Conservation (phyloP, 2,797 vertebrate species). For the Kryptopterus vitreolus region DNA sequence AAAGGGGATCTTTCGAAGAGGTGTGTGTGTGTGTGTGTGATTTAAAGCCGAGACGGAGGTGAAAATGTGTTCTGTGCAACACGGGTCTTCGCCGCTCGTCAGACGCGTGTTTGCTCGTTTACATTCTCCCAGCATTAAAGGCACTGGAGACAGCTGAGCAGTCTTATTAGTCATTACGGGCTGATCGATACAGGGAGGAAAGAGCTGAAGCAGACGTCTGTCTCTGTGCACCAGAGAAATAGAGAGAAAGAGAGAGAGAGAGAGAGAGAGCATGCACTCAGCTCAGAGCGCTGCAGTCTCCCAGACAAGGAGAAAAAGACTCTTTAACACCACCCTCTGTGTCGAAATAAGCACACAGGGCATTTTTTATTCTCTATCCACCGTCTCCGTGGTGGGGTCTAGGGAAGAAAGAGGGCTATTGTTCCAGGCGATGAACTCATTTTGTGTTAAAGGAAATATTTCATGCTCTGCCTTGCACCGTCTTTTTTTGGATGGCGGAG, state of each 20-base stretch:
- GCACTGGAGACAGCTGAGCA: constrained; percentile 55
- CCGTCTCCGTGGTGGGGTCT: constrained; percentile 50
- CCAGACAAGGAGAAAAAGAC: constrained; percentile 50
- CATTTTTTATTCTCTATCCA: constrained; percentile 48
- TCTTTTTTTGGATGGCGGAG: constrained; percentile 51
- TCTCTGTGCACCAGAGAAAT: constrained; percentile 45
- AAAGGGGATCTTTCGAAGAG: constrained; percentile 2
- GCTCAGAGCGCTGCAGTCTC: constrained; percentile 45
- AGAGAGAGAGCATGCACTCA: constrained; percentile 25
- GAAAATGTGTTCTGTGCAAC: constrained; percentile 35
- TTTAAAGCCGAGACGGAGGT: constrained; percentile 35
- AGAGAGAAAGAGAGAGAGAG: constrained; percentile 34
- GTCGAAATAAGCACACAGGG: constrained; percentile 45
- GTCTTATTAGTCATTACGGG: constrained; percentile 63
- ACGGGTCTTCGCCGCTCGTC: constrained; percentile 35
- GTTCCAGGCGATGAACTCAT: constrained; percentile 53
- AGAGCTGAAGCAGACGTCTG: constrained; percentile 58
- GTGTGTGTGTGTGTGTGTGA: constrained; percentile 19
- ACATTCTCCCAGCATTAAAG: constrained; percentile 53
- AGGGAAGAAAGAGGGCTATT: constrained; percentile 47
- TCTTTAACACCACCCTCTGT: constrained; percentile 55
- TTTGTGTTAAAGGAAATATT: constrained; percentile 54
- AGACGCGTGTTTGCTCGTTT: constrained; percentile 47
- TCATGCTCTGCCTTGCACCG: constrained; percentile 44
- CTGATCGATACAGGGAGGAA: constrained; percentile 59